Evolutionary conservation across 2,888 invertebrate genomes (phyloP).

Genomic region (Tanypteryx hageni): DNA sequence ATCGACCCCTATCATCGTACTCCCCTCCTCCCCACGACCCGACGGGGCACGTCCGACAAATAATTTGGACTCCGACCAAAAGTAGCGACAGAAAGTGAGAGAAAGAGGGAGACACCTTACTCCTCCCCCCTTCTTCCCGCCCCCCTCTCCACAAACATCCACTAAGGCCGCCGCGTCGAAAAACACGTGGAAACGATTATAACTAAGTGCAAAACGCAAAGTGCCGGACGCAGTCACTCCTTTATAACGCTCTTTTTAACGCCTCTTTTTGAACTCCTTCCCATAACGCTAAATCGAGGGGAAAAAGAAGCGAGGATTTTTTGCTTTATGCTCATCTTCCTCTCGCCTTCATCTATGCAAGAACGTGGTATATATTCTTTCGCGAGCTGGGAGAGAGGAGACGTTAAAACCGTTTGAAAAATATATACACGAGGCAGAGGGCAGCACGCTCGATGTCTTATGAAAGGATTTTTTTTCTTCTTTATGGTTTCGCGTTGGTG

Average conservation of each 20-base stretch:
- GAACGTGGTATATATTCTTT: no score
- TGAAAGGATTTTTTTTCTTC: conserved; percentile 6
- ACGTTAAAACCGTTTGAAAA: no score
- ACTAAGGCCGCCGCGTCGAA: background rate
- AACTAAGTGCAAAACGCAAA: conserved; percentile 38
- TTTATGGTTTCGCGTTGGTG: background rate
- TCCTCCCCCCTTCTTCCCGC: background rate
- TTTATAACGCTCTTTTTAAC: no score
- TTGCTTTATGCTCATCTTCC: no score
- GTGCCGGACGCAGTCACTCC: background rate
- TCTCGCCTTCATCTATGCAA: no score
- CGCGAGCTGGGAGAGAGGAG: no score
- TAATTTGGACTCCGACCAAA: conserved; percentile 5
- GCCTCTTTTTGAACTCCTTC: no score
- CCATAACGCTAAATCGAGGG: no score
- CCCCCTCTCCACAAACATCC: background rate
- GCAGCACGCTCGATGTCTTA: conserved; percentile 17
- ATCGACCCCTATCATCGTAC: no score
- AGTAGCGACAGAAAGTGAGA: background rate
- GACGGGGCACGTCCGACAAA: background rate
- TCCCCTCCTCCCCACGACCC: background rate
- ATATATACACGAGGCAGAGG: background rate
- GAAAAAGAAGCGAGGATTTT: no score
- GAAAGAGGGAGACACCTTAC: background rate
- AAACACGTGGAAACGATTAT: conserved; percentile 46